Evolutionary conservation across 2,113 vertebrate species (phyloP), one percentile per base, ranked within the genome.

Genomic region (Paralichthys olivaceus): DNA sequence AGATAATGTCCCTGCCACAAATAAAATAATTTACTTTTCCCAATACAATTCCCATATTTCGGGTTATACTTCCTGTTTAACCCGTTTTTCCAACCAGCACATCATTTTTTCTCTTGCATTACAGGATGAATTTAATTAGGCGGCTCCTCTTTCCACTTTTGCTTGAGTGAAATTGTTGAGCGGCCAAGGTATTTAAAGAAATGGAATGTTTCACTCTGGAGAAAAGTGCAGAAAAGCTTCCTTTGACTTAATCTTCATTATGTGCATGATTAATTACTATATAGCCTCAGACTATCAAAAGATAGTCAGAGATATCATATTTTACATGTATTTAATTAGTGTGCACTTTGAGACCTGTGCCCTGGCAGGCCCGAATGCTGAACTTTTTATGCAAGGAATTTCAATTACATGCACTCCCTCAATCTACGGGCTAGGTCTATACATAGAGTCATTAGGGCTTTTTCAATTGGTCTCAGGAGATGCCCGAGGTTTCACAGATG

Each of bases 251-350:
- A 85, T 84, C 80, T 87, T 88, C 86, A 86, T 90, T 84, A 84
- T 89, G 83, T 81, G 78, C 79, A 84, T 89, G 81, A 89, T 91
- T 91, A 90, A 91, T 91, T 89, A 91, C 82, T 62, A 29, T 76
- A 85, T 91, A 84, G 89, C 90, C 86, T 78, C 72, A 89, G 80
- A 89, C 81, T 82, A 90, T 91, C 74, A 90, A 85, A 87, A 83
- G 85, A 86, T 79, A 86, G 76, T 81, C 72, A 84, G 62, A 78
- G 77, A 89, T 89, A 89, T 85, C 72, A 82, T 89, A 87, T 82
- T 90, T 85, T 84, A 90, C 80, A 88, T 91, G 85, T 91, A 90
- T 89, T 93, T 91, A 89, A 92, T 90, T 89, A 86, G 81, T 12
- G 83, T 87, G 87, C 87, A 90, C 86, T 85, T 72, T 90, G 83